Evolutionary conservation across 2,113 vertebrate species (phyloP), one percentile per base, ranked within the genome.

Genomic region (Sceloporus tristichus): DNA sequence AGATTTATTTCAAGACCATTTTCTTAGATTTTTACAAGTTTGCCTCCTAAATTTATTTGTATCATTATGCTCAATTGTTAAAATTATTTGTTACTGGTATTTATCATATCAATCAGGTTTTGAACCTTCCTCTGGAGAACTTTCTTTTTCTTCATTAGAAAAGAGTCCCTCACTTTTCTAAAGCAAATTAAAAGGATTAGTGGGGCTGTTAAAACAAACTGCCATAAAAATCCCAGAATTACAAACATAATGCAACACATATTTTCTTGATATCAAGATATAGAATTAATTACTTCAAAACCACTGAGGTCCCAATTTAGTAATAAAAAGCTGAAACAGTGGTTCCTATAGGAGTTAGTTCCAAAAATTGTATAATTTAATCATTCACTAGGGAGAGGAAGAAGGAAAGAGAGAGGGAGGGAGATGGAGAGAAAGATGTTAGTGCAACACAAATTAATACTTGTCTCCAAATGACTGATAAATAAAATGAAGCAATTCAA

Each of bases 401-500:
- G n/a, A 25, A 4, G 11, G 19, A 81, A n/a, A 79, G 59, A 94
- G 86, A 81, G n/a, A 25, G 16, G 5, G n/a, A 62, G 59, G 59
- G 59, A 13, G 59, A 62, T 18, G 18, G 56, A 1, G 3, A 92
- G 87, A 96, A 94, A 65, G 25, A 81, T 38, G 93, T 4, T 2
- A 82, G n/a, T 9, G 84, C 92, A 93, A 95, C 38, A 70, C 2
- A 91, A 95, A 92, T 16, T 95, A 94, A 92, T 92, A 94, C 94
- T 93, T 92, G 34, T 92, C 65, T 94, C 86, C 85, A 87, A 95
- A 95, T 94, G 93, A 94, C 86, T 66, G 83, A 94, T 86, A 92
- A 95, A 94, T 87, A 85, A 95, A 95, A 88, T 83, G 82, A 94
- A 96, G 91, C 79, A 71, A 93, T 94, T 85, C 94, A 93, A 79